A percentile compares a stretch with the other conserved stretches of the same genome.
These are phyloP conservation scores for Cryptus armator DNA, from an alignment of 2,888 invertebrate genomes.

Conservation along the genomic window DNA sequence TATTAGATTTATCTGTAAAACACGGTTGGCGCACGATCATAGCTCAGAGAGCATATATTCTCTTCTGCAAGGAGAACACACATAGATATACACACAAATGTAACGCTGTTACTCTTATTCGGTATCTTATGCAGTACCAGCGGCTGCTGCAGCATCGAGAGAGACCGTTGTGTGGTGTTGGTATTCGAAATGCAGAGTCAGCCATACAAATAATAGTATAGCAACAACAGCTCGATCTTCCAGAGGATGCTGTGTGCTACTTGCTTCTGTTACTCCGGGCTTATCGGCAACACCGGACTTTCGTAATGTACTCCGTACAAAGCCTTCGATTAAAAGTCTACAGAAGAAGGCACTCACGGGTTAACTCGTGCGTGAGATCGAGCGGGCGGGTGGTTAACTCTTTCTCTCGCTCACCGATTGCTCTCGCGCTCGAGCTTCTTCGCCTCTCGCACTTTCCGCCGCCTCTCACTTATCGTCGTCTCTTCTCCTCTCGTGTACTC, in stretches of 20 bases:
- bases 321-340: slow-evolving; percentile 62
- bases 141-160: neutral
- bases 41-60: neutral
- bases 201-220: slow-evolving; percentile 23
- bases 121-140: no score
- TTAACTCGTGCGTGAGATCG: slow-evolving; percentile 65
- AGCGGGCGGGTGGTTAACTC: slow-evolving; percentile 24
- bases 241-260: slow-evolving; percentile 10
- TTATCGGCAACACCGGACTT: slow-evolving; percentile 48
- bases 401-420: slow-evolving; percentile 2
- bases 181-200: neutral
- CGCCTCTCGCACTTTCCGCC: neutral
- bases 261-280: slow-evolving; percentile 33
- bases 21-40: slow-evolving; percentile 4
- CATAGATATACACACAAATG: no score
- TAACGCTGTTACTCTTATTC: neutral
- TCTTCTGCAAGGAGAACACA: neutral
- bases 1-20: slow-evolving; percentile 17
- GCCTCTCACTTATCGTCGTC: neutral
- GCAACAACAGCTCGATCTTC: slow-evolving; percentile 14
- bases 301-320: slow-evolving; percentile 58
- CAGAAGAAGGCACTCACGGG: slow-evolving; percentile 63
- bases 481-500: slow-evolving; percentile 19
- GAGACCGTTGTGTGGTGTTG: neutral
- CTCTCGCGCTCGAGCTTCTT: slow-evolving; percentile 14